These are phyloP conservation scores for Chaenogobius annularis DNA, from an alignment of 2,113 vertebrate genomes.

Conservation along the genomic window DNA sequence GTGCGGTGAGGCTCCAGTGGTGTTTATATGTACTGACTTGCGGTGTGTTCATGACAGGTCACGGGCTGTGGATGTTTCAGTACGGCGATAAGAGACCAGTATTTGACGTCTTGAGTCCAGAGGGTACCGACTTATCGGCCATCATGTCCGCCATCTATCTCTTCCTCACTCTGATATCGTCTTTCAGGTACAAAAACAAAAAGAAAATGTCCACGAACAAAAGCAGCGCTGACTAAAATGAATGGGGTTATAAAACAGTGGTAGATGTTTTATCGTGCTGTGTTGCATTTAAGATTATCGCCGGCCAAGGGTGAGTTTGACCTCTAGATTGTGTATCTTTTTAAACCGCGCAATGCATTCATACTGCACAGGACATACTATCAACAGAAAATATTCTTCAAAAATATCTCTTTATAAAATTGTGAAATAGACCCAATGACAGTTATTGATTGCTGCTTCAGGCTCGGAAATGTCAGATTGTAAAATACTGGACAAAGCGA, in stretches of 20 bases:
- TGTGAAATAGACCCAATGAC: constrained; percentile 17
- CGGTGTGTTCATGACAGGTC: constrained; percentile 77
- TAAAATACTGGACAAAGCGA: not conserved
- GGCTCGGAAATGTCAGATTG: constrained; percentile 1
- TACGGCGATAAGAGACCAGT: constrained; percentile 87
- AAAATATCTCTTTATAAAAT: not conserved
- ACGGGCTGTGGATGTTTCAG: constrained; percentile 90
- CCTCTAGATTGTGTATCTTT: constrained; percentile 36
- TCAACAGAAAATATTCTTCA: not conserved
- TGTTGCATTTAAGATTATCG: constrained; percentile 2
- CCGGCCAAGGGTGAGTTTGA: constrained; percentile 4
- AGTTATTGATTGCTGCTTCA: constrained; percentile 34
- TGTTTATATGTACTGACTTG: constrained; percentile 53
- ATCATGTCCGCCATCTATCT: constrained; percentile 88
- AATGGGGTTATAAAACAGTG: constrained; percentile 14
- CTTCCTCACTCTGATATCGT: constrained; percentile 97
- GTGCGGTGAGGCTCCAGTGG: not conserved
- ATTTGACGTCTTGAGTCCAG: constrained; percentile 88
- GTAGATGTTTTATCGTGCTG: constrained; percentile 26
- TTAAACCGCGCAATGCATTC: constrained; percentile 12
- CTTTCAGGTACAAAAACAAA: constrained; percentile 86
- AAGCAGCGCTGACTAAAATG: constrained; percentile 20
- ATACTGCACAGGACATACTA: not conserved
- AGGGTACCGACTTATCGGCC: constrained; percentile 87
- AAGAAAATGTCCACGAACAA: constrained; percentile 9